These are phyloP conservation scores for Liposcelis brunnea DNA, from an alignment of 2,888 invertebrate genomes.

Conservation along the genomic window DNA sequence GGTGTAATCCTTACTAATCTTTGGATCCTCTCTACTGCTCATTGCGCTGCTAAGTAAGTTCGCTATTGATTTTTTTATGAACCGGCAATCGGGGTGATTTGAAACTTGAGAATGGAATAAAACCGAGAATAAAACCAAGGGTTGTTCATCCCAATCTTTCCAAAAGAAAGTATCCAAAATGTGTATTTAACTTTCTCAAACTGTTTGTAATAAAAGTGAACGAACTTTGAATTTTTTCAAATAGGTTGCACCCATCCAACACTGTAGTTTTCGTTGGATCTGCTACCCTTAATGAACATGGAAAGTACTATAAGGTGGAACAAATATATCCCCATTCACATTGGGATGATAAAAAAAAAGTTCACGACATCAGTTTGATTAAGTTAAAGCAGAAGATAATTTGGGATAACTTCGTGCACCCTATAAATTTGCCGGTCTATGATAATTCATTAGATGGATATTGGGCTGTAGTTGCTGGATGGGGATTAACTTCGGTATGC, in stretches of 20 bases:
- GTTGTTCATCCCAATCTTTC: no score
- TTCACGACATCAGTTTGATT: slow-evolving; percentile 13
- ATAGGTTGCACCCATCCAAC: no score
- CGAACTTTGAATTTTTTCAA: not conserved
- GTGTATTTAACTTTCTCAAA: no score
- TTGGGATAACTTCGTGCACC: not conserved
- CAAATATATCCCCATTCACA: slow-evolving; percentile 10
- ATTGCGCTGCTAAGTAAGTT: no score
- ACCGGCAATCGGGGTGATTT: no score
- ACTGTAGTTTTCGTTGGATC: slow-evolving; percentile 2
- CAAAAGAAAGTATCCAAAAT: no score
- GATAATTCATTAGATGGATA: slow-evolving; percentile 6
- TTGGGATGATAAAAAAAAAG: slow-evolving; percentile 4
- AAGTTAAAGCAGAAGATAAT: slow-evolving; percentile 6
- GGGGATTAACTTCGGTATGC: no score
- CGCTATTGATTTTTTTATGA: no score
- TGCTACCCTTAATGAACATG: not conserved
- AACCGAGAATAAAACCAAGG: no score
- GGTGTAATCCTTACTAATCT: not conserved
- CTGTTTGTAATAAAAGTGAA: no score
- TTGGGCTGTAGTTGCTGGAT: slow-evolving; percentile 10
- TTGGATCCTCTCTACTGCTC: not conserved
- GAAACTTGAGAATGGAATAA: no score
- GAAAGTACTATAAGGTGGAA: slow-evolving; percentile 8
- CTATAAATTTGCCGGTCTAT: slow-evolving; percentile 10